Evolutionary conservation across 2,797 vertebrate species (phyloP), one percentile per base, ranked within the genome.

Genomic region (Manis crassicaudata): DNA sequence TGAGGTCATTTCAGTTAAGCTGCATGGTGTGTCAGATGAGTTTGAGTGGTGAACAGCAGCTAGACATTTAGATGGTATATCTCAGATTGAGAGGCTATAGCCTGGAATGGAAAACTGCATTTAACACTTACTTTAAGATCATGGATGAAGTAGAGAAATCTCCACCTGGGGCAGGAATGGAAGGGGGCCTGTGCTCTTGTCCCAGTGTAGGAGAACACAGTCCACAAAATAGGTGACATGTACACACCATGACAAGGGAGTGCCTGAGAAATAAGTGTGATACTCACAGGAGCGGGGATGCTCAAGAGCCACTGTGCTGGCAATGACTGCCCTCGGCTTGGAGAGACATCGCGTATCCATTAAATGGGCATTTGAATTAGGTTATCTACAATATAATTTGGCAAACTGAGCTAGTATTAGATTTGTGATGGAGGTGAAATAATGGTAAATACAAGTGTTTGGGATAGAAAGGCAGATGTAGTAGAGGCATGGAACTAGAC

Each of bases 391-490:
- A 21, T 77, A 2, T 52, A 65, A 65, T 56, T 82, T 70, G 46
- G 46, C n/a, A 86, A 94, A 92, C 52, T 79, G 90, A 79, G n/a
- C 3, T 65, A 89, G 54, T 75, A 76, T 40, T 82, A 65, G 40
- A 54, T 62, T 65, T 95, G 76, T 79, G 40, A 35, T 37, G 18
- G 8, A 46, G 16, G 23, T 87, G n/a, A 94, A 94, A 87, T 88
- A 94, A 82, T 37, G 86, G 14, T 23, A 86, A 72, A 63, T 58
- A 32, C 21, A 56, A 46, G 27, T 79, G 50, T 32, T 76, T 85
- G 50, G 35, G 54, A 76, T 75, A 13, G 14, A 87, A 93, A 3
- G 14, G 21, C 40, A 95, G 29, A 32, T 25, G 46, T 25, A 70
- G 82, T 46, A 14, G 14, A 89, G 37, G 29, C 23, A 89, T 60